These are phyloP conservation scores for Tetragnatha versicolor DNA, from an alignment of 1,140 invertebrate species.

Conservation along the genomic window DNA sequence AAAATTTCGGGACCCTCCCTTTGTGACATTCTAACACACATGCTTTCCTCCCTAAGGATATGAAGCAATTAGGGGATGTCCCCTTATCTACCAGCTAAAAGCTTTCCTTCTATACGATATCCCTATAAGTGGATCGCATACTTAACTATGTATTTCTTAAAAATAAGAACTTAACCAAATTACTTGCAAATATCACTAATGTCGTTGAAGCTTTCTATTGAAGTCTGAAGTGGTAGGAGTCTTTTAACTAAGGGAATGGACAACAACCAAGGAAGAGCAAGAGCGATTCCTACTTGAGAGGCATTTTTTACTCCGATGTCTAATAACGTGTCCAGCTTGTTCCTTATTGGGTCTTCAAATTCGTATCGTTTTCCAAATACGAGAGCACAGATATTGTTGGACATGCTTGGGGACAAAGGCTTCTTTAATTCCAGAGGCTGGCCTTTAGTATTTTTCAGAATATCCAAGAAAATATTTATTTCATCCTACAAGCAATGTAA, in stretches of 20 bases:
- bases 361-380: constrained; percentile 55
- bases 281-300: not conserved
- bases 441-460: not conserved
- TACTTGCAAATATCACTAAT: not conserved
- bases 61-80: too few relatives aligned
- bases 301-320: not conserved
- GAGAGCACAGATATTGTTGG: constrained; percentile 57
- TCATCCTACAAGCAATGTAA: constrained; percentile 43
- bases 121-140: too few relatives aligned
- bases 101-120: too few relatives aligned
- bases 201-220: not conserved
- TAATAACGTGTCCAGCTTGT: constrained; percentile 31
- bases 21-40: too few relatives aligned
- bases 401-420: constrained; percentile 51
- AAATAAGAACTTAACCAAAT: too few relatives aligned
- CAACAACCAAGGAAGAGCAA: constrained; percentile 41
- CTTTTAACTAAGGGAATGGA: constrained; percentile 7
- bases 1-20: too few relatives aligned
- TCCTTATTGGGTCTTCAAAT: constrained; percentile 49
- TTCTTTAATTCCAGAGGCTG: constrained; percentile 38
- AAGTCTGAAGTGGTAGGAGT: too few relatives aligned
- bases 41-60: too few relatives aligned
- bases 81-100: too few relatives aligned
- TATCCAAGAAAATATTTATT: constrained; percentile 37
- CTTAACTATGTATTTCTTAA: too few relatives aligned